Percentiles rank a stretch among this genome's conserved stretches.
Conservation (phyloP, 2,113 vertebrate species). For the Poeciliopsis prolifica region DNA sequence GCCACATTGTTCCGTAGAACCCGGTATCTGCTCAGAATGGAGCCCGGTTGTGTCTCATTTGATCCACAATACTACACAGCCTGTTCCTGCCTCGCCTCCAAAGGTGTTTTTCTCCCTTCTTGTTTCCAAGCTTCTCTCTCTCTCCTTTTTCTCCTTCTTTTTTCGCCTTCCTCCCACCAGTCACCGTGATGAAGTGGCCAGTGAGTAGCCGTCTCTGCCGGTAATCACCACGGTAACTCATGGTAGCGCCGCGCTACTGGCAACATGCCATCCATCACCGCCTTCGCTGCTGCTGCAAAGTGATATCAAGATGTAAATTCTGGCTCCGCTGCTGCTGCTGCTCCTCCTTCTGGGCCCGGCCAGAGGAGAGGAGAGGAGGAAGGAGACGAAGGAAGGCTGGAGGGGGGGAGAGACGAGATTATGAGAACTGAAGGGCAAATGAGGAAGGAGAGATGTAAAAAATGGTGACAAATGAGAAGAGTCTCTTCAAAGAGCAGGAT, state of each 20-base stretch:
- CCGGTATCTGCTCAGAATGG: neutral
- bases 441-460: neutral
- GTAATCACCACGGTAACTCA: constrained; percentile 82
- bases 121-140: constrained; percentile 34
- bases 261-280: constrained; percentile 72
- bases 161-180: constrained; percentile 52
- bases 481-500: neutral
- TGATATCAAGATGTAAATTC: constrained; percentile 79
- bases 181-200: constrained; percentile 80
- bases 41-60: neutral
- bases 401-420: neutral
- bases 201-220: constrained; percentile 73
- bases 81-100: constrained; percentile 32
- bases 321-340: constrained; percentile 69
- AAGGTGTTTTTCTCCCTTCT: constrained; percentile 47
- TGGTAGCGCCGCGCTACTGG: constrained; percentile 53
- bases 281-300: constrained; percentile 54
- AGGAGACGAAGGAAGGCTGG: neutral
- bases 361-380: neutral
- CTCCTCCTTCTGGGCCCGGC: constrained; percentile 43
- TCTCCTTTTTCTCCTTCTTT: constrained; percentile 47
- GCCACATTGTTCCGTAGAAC: neutral
- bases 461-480: neutral
- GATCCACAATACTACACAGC: constrained; percentile 5
- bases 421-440: neutral